Conservation (phyloP, 1,140 invertebrate genomes). For the Palaemon carinicauda region DNA sequence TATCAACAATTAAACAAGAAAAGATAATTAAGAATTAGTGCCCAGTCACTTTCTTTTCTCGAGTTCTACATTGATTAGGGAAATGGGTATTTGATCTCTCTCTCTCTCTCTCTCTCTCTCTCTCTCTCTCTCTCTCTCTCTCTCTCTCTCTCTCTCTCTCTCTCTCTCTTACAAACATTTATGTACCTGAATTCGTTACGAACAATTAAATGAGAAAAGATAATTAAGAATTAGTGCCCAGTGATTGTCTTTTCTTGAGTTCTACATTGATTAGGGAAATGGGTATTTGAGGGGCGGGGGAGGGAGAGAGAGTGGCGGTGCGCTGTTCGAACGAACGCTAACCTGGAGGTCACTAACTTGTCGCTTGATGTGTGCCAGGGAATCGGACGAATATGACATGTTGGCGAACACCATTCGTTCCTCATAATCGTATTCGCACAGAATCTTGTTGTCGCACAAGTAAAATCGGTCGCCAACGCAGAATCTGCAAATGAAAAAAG, state of each 20-base stretch:
- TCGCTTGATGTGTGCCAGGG: conserved; percentile 85
- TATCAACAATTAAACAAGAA: no score
- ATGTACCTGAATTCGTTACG: no score
- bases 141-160: no score
- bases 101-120: no score
- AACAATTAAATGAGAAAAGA: no score
- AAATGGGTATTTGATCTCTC: not conserved
- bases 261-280: not conserved
- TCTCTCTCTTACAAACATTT: no score
- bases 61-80: not conserved
- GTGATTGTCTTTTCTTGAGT: not conserved
- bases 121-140: no score
- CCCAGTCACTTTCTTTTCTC: not conserved
- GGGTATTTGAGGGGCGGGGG: not conserved
- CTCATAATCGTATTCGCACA: conserved; percentile 94
- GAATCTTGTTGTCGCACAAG: conserved; percentile 90
- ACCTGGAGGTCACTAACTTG: conserved; percentile 68
- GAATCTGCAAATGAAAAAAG: conserved; percentile 65
- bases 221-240: no score
- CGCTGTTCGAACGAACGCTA: conserved; percentile 46
- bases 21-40: no score
- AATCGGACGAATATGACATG: conserved; percentile 89
- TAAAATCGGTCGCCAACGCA: conserved; percentile 94
- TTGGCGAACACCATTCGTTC: conserved; percentile 88
- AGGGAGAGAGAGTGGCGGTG: conserved; percentile 18